Evolutionary conservation across 2,113 vertebrate species (phyloP), one percentile per base, ranked within the genome.

Genomic region (Illadopsis cleaveri): DNA sequence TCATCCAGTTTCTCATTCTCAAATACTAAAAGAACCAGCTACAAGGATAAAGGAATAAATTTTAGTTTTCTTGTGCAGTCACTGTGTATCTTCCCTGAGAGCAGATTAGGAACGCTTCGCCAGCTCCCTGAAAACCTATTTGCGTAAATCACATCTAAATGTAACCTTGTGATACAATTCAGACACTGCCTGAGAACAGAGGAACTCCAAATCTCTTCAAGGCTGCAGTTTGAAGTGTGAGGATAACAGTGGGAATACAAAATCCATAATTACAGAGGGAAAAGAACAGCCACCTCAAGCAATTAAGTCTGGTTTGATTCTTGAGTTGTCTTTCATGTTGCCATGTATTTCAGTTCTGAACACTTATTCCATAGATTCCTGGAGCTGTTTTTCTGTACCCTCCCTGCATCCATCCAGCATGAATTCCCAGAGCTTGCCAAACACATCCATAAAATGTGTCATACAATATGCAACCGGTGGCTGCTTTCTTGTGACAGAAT

Each of bases 81-180:
- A 80, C 15, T 60, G 21, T 18, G 23, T 42, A 82, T 42, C 27
- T 73, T 83, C 35, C 47, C 40, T 51, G 44, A 94, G 30, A 85
- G 23, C 31, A 84, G 42, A 75, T 85, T 44, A 82, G 82, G 73
- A 91, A 58, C 0, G 10, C 72, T 93, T 94, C 3, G 0, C 47
- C 57, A 85, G 2, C 44, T 72, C 70, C 40, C 48, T 79, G 75
- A 82, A 94, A 97, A 87, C 10, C 14, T 83, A 30, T 89, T 90
- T 91, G 58, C 7, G 66, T 91, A 86, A 81, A 94, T 90, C 47
- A 57, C 42, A 89, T 48, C 42, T 77, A 91, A 91, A 93, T 81
- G 62, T n/a, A 65, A 86, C 19, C 3, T 25, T 77, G n/a, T 91
- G 64, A 89, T 81, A 80, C 58, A 38, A 64, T 68, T 72, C 79